phyloP scores from a whole-genome alignment of 2,113 vertebrate species.

The Micromys minutus region DNA sequence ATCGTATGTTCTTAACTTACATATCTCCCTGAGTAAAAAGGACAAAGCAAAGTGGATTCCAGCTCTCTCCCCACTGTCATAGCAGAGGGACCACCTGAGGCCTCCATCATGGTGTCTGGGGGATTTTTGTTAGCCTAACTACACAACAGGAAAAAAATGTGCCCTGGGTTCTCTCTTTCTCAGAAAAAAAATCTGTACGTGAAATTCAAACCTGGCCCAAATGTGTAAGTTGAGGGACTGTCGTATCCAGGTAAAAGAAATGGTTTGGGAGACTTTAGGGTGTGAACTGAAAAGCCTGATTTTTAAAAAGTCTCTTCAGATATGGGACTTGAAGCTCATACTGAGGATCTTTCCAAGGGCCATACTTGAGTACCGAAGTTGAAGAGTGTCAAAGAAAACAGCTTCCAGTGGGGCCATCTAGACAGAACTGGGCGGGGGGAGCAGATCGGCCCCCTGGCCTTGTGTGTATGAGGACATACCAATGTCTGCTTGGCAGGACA shows the following conservation, averaged over 20 bases:
- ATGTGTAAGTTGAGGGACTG: not conserved
- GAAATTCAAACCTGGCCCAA: slow-evolving; percentile 36
- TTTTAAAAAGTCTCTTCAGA: not conserved
- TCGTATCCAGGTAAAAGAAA: not conserved
- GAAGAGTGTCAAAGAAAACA: not conserved
- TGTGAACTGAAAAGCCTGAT: not conserved
- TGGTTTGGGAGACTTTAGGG: slow-evolving; percentile 15
- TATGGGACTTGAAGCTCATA: slow-evolving; percentile 8
- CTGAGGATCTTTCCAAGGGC: slow-evolving; percentile 28
- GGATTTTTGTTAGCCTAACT: not conserved
- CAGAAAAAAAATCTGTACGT: slow-evolving; percentile 17
- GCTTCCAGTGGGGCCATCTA: not conserved
- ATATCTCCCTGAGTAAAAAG: not conserved
- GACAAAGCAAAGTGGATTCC: not conserved
- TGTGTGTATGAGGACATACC: not conserved
- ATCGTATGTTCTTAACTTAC: not conserved
- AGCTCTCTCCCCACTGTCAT: not conserved
- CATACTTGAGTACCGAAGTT: not conserved
- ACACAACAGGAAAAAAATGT: not conserved
- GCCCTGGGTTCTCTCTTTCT: not conserved
- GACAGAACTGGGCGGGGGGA: not conserved
- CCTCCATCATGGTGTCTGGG: not conserved
- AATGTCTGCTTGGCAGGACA: not conserved
- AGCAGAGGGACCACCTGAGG: not conserved
- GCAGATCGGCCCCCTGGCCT: not conserved